Evolutionary conservation across 1,140 invertebrate species (phyloP).

Genomic region (Drosophila albomicans): DNA sequence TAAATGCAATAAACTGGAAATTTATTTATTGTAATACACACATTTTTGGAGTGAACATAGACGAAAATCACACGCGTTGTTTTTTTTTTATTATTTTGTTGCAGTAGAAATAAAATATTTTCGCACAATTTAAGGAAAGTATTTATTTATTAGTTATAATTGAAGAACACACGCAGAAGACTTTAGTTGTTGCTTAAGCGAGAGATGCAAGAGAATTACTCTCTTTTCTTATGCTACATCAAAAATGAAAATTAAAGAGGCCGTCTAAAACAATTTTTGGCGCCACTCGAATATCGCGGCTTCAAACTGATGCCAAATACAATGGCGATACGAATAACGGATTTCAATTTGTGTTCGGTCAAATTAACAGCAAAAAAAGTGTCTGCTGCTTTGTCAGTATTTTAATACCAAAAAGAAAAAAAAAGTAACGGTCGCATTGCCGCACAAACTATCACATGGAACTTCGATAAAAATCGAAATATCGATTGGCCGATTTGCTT

Average conservation of each 20-base stretch:
- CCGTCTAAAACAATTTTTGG: too few species aligned
- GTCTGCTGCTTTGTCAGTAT: too few species aligned
- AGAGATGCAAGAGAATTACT: not conserved
- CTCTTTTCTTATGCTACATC: too few species aligned
- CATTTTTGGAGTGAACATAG: slow-evolving; percentile 33
- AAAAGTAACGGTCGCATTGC: too few species aligned
- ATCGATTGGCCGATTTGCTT: not conserved
- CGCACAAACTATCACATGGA: slow-evolving; percentile 37
- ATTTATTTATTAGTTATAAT: not conserved
- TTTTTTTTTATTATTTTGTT: not conserved
- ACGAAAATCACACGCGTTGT: not conserved
- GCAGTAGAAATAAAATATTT: not conserved
- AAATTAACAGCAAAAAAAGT: too few species aligned
- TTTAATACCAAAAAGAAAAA: too few species aligned
- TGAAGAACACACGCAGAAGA: not conserved
- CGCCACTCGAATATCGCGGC: too few species aligned
- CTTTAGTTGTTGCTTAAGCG: not conserved
- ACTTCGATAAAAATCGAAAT: not conserved
- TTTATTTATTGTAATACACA: slow-evolving; percentile 74
- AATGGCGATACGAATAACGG: too few species aligned
- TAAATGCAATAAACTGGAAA: slow-evolving; percentile 76
- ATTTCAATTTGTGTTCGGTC: too few species aligned
- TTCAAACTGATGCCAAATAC: too few species aligned
- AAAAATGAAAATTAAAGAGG: too few species aligned
- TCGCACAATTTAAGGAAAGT: slow-evolving; percentile 1